These are phyloP conservation scores for Drosophila histrio DNA, from an alignment of 2,888 invertebrate species.

Conservation along the genomic window DNA sequence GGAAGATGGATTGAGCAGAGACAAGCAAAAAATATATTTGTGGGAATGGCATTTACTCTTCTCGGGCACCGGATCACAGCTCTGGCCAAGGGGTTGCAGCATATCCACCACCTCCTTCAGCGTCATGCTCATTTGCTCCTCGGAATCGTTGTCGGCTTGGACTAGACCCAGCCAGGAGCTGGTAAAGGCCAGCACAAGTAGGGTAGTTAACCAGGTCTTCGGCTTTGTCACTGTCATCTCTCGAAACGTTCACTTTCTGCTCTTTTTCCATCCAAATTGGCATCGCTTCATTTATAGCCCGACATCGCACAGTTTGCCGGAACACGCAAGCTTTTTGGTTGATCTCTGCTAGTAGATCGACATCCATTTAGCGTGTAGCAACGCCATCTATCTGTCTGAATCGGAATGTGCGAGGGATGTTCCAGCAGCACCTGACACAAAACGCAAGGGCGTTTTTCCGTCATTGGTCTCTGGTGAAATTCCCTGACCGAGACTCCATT, in stretches of 20 bases:
- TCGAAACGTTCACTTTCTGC: neutral
- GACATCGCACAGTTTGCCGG: neutral
- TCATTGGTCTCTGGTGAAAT: too few species aligned
- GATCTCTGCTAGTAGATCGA: neutral
- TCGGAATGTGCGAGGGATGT: neutral
- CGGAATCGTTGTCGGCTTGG: conserved; percentile 44
- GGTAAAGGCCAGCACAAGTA: conserved; percentile 32
- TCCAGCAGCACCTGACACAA: too few species aligned
- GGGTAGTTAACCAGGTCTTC: conserved; percentile 5
- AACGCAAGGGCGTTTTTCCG: too few species aligned
- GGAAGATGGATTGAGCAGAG: too few species aligned
- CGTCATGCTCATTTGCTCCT: conserved; percentile 43
- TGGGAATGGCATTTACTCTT: conserved; percentile 39
- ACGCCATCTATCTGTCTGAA: neutral
- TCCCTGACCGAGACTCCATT: too few species aligned
- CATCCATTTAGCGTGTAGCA: conserved; percentile 1
- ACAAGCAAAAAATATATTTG: too few species aligned
- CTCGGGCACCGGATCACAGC: conserved; percentile 58
- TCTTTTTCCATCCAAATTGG: neutral
- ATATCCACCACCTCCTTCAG: conserved; percentile 61
- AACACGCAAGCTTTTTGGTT: neutral
- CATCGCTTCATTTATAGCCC: conserved; percentile 4
- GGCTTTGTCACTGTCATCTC: conserved; percentile 14
- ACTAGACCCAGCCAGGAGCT: conserved; percentile 17
- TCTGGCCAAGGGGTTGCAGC: conserved; percentile 57